Evolutionary conservation across 2,113 vertebrate genomes (phyloP), one percentile per base, ranked within the genome.

Genomic region (Thermophis baileyi): DNA sequence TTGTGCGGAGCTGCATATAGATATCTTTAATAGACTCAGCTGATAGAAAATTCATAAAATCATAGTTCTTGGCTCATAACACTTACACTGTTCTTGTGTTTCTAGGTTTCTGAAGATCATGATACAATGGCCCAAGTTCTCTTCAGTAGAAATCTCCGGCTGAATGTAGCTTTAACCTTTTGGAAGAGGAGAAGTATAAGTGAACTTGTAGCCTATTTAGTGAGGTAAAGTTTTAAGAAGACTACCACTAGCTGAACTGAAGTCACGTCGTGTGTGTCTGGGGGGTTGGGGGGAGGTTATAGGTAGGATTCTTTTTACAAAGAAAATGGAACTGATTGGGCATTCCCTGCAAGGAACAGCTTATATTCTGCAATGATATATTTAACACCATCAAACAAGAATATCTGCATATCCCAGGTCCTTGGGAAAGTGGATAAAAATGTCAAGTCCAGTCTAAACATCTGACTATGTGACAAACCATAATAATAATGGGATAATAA

Each of bases 101-200:
- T 91, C 47, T 95, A 99, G 99, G 97, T 99, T 95, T 97, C 98
- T 94, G 98, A 97, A 97, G 98, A 99, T 96, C 99, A 99, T 93
- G 98, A 97, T 95, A 98, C 98, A 90, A 98, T 99, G 98, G 97
- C 97, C 87, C 98, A 98, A 88, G 98, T 99, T 94, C 98, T 99
- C 53, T 99, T 98, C 97, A 98, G 98, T 97, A 98, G 99, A 96
- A 98, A 98, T 95, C 97, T 99, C 93, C 98, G 98, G 94, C 96
- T 99, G 89, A 99, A 98, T 30, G 98, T 99, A 95, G 99, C 98
- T 96, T 98, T 98, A 96, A 99, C 98, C 2, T 97, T 99, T 93
- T 99, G 99, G 99, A 97, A 97, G 96, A 98, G 97, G 88, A 98
- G 98, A 97, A 99, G 98, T 97, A 97, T 98, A 95, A 98, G 98